Conservation (phyloP, 1,140 invertebrate species). For the Drosophila burlai region DNA sequence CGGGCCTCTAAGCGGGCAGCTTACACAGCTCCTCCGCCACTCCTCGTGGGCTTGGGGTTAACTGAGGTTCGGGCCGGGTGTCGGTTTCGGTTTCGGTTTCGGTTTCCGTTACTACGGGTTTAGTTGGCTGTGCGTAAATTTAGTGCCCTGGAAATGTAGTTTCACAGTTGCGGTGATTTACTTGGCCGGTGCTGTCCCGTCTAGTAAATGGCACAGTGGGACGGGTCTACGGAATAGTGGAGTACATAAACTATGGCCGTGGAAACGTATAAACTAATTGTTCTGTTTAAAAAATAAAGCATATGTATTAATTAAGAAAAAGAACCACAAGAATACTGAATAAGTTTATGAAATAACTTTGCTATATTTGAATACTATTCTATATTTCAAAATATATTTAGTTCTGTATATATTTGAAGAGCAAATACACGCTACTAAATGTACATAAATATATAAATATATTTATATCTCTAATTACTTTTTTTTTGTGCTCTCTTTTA, state of each 20-base stretch:
- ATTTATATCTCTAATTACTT: no score
- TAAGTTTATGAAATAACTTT: no score
- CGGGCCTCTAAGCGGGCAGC: slow-evolving; percentile 58
- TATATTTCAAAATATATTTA: no score
- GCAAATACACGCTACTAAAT: no score
- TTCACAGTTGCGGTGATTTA: slow-evolving; percentile 80
- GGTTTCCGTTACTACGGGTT: slow-evolving; percentile 50
- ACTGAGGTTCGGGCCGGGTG: slow-evolving; percentile 26
- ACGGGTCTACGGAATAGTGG: background rate
- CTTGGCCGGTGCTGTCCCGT: slow-evolving; percentile 47
- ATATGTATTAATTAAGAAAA: no score
- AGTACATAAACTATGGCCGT: no score
- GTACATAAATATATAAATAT: no score
- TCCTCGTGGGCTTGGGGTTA: slow-evolving; percentile 20
- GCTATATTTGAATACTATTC: no score
- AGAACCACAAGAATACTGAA: no score
- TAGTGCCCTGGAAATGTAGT: slow-evolving; percentile 80
- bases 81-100: slow-evolving; percentile 16
- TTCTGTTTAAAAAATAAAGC: no score
- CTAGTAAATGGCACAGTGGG: slow-evolving; percentile 23
- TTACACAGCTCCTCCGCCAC: slow-evolving; percentile 39
- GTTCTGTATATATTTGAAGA: no score
- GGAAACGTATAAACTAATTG: no score
- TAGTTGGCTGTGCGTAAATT: slow-evolving; percentile 63
- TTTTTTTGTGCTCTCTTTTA: background rate